Percentiles rank a stretch among this genome's conserved stretches.
Conservation (phyloP, 2,797 vertebrate species). For the Lerista edwardsae region DNA sequence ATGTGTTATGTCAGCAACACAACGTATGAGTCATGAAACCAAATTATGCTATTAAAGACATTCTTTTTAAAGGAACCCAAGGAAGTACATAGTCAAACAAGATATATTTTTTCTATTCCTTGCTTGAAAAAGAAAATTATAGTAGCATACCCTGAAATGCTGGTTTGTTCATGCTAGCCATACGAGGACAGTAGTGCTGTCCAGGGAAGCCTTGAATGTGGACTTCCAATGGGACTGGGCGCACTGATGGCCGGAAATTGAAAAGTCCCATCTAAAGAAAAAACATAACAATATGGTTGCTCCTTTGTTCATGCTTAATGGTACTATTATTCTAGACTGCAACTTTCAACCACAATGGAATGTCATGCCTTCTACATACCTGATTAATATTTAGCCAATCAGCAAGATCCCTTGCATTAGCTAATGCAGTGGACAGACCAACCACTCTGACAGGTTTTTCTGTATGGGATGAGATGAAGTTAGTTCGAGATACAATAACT, state of each 20-base stretch:
- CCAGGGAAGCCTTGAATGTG: slow-evolving; percentile 98
- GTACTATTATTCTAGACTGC: slow-evolving; percentile 14
- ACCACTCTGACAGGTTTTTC: slow-evolving; percentile 89
- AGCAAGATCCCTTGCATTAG: slow-evolving; percentile 96
- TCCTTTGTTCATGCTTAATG: slow-evolving; percentile 10
- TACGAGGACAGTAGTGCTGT: slow-evolving; percentile 97
- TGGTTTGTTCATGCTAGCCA: slow-evolving; percentile 99
- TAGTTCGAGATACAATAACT: slow-evolving; percentile 97
- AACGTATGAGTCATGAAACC: slow-evolving; percentile 52
- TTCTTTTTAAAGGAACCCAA: slow-evolving; percentile 36
- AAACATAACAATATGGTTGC: slow-evolving; percentile 24
- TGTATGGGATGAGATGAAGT: slow-evolving; percentile 98
- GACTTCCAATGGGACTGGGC: slow-evolving; percentile 94
- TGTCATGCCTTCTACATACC: slow-evolving; percentile 73
- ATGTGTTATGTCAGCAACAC: slow-evolving; percentile 49
- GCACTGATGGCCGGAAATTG: slow-evolving; percentile 97
- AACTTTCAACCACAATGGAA: not conserved
- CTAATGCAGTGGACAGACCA: slow-evolving; percentile 95
- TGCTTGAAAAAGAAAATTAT: slow-evolving; percentile 6
- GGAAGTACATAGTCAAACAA: slow-evolving; percentile 48
- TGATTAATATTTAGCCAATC: slow-evolving; percentile 96
- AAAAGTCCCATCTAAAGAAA: slow-evolving; percentile 91
- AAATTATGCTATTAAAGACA: slow-evolving; percentile 49
- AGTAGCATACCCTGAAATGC: slow-evolving; percentile 89
- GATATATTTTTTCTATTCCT: slow-evolving; percentile 47